These are phyloP conservation scores for Minunthozetes semirufus DNA, from an alignment of 2,888 invertebrate genomes.

Conservation along the genomic window DNA sequence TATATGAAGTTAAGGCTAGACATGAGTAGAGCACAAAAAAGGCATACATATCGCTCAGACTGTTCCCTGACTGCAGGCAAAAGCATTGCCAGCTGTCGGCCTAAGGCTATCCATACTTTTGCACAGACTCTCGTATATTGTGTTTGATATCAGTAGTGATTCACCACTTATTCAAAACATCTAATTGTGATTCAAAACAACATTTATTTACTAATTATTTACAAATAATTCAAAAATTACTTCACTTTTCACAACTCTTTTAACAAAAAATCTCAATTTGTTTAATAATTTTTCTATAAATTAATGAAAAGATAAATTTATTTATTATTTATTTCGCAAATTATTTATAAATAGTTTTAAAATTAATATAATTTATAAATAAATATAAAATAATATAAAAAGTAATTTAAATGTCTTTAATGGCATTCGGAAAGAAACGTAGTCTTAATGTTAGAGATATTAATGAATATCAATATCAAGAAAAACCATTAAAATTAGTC, in stretches of 20 bases:
- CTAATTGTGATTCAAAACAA: too few species aligned
- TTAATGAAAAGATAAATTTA: too few species aligned
- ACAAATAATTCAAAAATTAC: too few species aligned
- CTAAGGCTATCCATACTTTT: slow-evolving; percentile 11
- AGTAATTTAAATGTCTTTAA: slow-evolving; percentile 17
- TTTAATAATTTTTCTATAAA: too few species aligned
- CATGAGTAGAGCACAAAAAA: slow-evolving; percentile 14
- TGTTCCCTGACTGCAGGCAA: not conserved
- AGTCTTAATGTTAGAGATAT: slow-evolving; percentile 10
- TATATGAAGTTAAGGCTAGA: not conserved
- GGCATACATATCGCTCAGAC: not conserved
- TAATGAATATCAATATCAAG: slow-evolving; percentile 31
- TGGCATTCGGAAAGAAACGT: slow-evolving; percentile 12
- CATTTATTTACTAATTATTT: too few species aligned
- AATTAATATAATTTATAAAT: not conserved
- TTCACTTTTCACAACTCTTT: too few species aligned
- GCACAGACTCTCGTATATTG: not conserved
- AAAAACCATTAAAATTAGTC: slow-evolving; percentile 34
- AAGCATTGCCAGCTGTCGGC: slow-evolving; percentile 30
- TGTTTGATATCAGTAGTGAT: not conserved
- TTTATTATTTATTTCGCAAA: not conserved
- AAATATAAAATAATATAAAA: not conserved
- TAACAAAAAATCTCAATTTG: too few species aligned
- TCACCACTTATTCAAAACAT: not conserved
- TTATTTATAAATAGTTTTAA: not conserved